These are phyloP conservation scores for Spheniscus mendiculus DNA, from an alignment of 2,113 vertebrate species.

Conservation along the genomic window DNA sequence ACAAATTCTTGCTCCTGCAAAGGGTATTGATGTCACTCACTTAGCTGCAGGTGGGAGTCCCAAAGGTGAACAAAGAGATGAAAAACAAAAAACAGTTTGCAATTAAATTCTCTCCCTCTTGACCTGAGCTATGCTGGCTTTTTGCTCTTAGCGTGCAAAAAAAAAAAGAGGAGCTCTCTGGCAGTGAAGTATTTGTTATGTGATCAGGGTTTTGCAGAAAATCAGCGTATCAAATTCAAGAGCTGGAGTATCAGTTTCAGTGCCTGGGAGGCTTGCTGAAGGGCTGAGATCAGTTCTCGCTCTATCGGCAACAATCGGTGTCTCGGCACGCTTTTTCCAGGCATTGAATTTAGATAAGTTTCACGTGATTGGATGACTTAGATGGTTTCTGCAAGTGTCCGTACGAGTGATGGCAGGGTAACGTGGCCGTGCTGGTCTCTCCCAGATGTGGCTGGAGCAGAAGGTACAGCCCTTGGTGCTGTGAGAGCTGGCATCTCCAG, in stretches of 20 bases:
- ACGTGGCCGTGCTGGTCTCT: fast-evolving
- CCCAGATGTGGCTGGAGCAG: background rate
- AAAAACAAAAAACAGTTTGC: background rate
- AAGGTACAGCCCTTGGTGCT: background rate
- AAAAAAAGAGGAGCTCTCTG: background rate
- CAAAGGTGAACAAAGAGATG: background rate
- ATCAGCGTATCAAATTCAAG: fast-evolving
- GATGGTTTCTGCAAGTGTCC: background rate
- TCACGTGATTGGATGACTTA: fast-evolving
- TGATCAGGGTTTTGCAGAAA: background rate
- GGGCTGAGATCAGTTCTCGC: background rate
- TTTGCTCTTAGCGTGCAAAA: background rate
- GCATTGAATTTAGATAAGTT: fast-evolving
- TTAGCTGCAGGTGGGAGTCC: background rate
- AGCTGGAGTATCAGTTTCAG: fast-evolving
- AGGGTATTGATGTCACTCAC: fast-evolving
- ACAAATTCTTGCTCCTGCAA: background rate
- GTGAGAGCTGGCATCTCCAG: background rate
- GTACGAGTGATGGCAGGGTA: fast-evolving
- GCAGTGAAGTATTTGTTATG: background rate
- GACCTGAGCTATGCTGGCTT: background rate
- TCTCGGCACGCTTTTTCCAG: fast-evolving
- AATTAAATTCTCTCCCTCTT: background rate
- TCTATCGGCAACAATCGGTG: fast-evolving
- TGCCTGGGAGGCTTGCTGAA: background rate